Evolutionary conservation across 2,113 vertebrate genomes (phyloP), one percentile per base, ranked within the genome.

Genomic region (Lepus americanus): DNA sequence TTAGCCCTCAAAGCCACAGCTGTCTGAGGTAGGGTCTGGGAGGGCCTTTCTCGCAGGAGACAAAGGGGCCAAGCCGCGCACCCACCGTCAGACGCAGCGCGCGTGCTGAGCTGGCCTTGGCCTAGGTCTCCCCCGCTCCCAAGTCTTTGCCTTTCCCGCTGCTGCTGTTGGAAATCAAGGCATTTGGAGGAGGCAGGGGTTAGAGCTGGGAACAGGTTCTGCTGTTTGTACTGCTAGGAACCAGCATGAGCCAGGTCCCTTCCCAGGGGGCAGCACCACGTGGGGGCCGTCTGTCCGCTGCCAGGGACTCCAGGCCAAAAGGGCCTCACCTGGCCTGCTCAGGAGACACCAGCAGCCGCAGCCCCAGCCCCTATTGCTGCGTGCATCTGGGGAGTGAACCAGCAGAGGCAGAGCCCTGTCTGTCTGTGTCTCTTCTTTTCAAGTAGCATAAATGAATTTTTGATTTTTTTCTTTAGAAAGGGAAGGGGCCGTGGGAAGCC

Each of bases 51-150:
- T 55, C n/a, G 23, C 6, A 33, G 78, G 53, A 20, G 3, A 13
- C 27, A 3, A 55, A 29, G 9, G 36, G 61, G 44, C 63, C 27
- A 39, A 9, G 31, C 11, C n/a, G 1, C 7, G 67, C 3, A n/a
- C 31, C 13, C 16, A 2, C 5, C 5, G 12, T 9, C 12, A 3
- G 49, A 2, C 13, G 13, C 49, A 63, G 27, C 29, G 6, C 12
- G 51, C 12, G 29, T 63, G 55, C 29, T 14, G 29, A 2, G 29
- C 10, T 51, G 31, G 9, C 27, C 36, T 10, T 22, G 14, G 9
- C 59, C 23, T 55, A 22, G 10, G 22, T 51, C 12, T 33, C 63
- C 79, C 36, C 25, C 14, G 14, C 39, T 16, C 20, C n/a, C 19
- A 4, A 31, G 73, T 51, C 79, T 22, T 81, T 23, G n/a, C 49